Conservation (phyloP, 2,888 invertebrate genomes). For the Podabrus alpinus region DNA sequence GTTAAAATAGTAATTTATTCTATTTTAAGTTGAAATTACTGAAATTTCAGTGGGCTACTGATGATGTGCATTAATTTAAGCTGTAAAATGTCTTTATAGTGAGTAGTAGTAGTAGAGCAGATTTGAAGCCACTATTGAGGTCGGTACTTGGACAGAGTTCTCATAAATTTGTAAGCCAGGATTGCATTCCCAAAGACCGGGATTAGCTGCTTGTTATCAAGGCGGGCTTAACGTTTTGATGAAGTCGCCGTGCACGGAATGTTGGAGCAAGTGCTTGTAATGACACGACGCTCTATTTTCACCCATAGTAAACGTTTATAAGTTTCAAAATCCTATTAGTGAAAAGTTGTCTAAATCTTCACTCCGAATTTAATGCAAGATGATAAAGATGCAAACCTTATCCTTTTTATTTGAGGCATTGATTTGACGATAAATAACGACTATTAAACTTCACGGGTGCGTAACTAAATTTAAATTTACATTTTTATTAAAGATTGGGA, state of each 20-base stretch:
- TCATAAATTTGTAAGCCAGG: slow-evolving; percentile 48
- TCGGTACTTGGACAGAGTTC: slow-evolving; percentile 43
- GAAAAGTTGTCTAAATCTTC: slow-evolving; percentile 29
- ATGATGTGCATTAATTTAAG: slow-evolving; percentile 21
- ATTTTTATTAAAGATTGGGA: not conserved
- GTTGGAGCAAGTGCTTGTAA: slow-evolving; percentile 47
- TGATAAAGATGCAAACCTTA: slow-evolving; percentile 24
- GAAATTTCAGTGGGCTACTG: not conserved
- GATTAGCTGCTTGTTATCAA: slow-evolving; percentile 52
- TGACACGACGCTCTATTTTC: slow-evolving; percentile 36
- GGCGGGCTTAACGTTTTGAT: slow-evolving; percentile 50
- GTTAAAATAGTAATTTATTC: not conserved
- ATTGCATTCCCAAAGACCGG: slow-evolving; percentile 49
- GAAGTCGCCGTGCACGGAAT: slow-evolving; percentile 51
- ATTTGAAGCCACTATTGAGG: slow-evolving; percentile 44
- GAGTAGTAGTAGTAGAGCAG: slow-evolving; percentile 29
- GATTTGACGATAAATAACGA: not conserved
- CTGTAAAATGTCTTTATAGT: slow-evolving; percentile 28
- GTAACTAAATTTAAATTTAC: not conserved
- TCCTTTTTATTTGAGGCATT: slow-evolving; percentile 3
- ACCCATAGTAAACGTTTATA: slow-evolving; percentile 22
- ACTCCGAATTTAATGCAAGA: slow-evolving; percentile 19
- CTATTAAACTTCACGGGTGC: not conserved
- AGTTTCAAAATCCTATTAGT: slow-evolving; percentile 27
- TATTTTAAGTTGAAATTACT: not conserved